These are phyloP conservation scores for Lordiphosa stackelbergi DNA, from an alignment of 1,140 invertebrate species.

Conservation along the genomic window DNA sequence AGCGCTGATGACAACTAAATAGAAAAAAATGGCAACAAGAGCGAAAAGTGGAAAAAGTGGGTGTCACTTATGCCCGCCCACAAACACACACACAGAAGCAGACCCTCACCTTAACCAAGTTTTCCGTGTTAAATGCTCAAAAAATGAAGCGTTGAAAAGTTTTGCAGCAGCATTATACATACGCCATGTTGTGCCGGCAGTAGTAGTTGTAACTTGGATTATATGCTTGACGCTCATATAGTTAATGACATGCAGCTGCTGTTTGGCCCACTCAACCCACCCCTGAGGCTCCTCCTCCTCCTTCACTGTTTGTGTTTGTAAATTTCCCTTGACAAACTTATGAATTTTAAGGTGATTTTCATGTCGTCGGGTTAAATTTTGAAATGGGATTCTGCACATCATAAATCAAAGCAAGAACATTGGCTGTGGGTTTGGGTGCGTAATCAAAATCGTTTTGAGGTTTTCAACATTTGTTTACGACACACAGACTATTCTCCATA, in stretches of 20 bases:
- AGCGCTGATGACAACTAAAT: constrained; percentile 49
- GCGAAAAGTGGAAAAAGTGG: constrained; percentile 32
- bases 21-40: constrained; percentile 28
- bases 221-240: constrained; percentile 45
- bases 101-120: no score
- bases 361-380: constrained; percentile 25
- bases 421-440: no score
- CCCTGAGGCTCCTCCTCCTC: neutral
- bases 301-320: constrained; percentile 6
- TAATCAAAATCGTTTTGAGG: no score
- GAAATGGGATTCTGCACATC: no score
- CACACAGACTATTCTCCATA: no score
- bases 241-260: constrained; percentile 73
- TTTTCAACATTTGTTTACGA: no score
- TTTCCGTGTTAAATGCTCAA: constrained; percentile 53
- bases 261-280: constrained; percentile 1
- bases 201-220: constrained; percentile 38
- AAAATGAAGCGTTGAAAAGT: constrained; percentile 69
- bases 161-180: constrained; percentile 50
- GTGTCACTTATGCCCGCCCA: constrained; percentile 23
- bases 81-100: constrained; percentile 1
- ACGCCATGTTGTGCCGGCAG: constrained; percentile 37
- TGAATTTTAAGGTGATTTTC: constrained; percentile 72
- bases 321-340: constrained; percentile 54
- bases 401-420: no score